Conservation (phyloP, 1,140 invertebrate genomes). For the Arctopsyche grandis region DNA sequence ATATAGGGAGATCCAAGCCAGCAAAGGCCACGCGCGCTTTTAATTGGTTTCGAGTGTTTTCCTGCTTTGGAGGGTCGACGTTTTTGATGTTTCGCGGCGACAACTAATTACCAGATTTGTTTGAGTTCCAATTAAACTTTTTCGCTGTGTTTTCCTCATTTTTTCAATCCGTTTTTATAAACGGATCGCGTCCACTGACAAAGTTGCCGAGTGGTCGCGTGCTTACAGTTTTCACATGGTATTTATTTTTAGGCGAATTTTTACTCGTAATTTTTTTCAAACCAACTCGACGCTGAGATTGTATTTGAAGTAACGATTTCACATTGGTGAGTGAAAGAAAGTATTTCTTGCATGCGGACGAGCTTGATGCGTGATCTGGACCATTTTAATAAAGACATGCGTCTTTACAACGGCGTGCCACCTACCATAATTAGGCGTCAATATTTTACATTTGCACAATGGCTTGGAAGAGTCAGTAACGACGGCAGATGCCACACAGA, state of each 20-base stretch:
- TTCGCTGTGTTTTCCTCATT: not conserved
- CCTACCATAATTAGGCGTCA: conserved; percentile 49
- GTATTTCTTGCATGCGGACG: too few relatives aligned
- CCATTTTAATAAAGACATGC: too few relatives aligned
- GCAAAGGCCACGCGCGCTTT: not conserved
- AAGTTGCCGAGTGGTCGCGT: not conserved
- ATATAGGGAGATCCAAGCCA: too few relatives aligned
- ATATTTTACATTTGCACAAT: conserved; percentile 51
- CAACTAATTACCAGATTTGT: conserved; percentile 22
- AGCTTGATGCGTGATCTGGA: too few relatives aligned
- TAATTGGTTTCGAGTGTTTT: conserved; percentile 13
- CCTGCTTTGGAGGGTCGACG: not conserved
- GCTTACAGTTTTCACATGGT: too few relatives aligned
- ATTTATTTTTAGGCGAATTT: too few relatives aligned
- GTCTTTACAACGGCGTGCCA: too few relatives aligned
- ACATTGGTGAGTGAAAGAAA: too few relatives aligned
- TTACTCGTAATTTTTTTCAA: too few relatives aligned
- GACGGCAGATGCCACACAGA: conserved; percentile 44
- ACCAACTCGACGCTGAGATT: too few relatives aligned
- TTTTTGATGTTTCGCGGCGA: not conserved
- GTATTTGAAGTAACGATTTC: too few relatives aligned
- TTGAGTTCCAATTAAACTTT: conserved; percentile 29
- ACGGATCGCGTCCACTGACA: not conserved
- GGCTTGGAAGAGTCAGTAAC: conserved; percentile 18
- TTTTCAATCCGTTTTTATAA: not conserved